These are phyloP conservation scores for Zaprionus lachaisei DNA, from an alignment of 1,140 invertebrate genomes.

Conservation along the genomic window DNA sequence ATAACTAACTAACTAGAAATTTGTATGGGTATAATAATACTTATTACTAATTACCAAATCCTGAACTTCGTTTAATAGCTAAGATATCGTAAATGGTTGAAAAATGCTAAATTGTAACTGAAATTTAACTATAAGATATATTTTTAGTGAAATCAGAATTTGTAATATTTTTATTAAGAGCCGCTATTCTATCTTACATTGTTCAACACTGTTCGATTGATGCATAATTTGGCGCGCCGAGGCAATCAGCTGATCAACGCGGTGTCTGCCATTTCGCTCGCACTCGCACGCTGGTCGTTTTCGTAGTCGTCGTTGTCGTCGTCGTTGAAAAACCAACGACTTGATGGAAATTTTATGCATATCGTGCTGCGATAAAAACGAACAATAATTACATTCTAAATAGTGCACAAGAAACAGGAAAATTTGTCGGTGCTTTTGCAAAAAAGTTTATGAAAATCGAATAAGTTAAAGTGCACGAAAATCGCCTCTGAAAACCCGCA, in stretches of 20 bases:
- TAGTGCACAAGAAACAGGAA: constrained; percentile 52
- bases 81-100: neutral
- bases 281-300: constrained; percentile 63
- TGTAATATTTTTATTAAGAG: constrained; percentile 14
- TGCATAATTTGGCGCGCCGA: constrained; percentile 75
- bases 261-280: constrained; percentile 72
- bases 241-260: constrained; percentile 55
- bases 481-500: constrained; percentile 61
- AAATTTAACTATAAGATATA: neutral
- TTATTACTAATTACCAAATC: neutral
- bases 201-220: constrained; percentile 65
- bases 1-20: no score
- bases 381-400: constrained; percentile 30
- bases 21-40: neutral
- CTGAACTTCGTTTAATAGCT: neutral
- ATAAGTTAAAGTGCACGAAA: constrained; percentile 51
- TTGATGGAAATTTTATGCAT: constrained; percentile 74
- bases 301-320: constrained; percentile 50
- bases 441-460: constrained; percentile 64
- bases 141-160: neutral
- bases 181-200: constrained; percentile 23
- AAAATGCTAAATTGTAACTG: neutral
- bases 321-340: constrained; percentile 66
- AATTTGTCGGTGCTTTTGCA: constrained; percentile 70
- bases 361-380: constrained; percentile 59